Evolutionary conservation across 2,888 invertebrate species (phyloP).

Genomic region (Noctua janthina): DNA sequence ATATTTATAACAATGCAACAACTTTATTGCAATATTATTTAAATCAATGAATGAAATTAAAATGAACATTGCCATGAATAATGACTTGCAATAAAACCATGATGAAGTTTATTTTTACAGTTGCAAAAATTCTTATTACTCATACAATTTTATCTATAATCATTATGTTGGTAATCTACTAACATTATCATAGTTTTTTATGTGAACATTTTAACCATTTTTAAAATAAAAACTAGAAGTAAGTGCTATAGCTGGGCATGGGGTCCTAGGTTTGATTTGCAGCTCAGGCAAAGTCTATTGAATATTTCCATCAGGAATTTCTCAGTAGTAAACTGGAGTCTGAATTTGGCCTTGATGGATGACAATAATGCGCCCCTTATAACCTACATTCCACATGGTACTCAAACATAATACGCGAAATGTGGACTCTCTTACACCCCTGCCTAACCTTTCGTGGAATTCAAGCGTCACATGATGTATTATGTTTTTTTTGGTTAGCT

Average conservation of each 20-base stretch:
- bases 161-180: neutral
- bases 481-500: too few species aligned
- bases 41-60: neutral
- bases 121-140: neutral
- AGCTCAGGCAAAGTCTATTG: neutral
- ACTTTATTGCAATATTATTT: neutral
- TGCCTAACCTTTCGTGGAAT: neutral
- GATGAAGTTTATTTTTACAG: neutral
- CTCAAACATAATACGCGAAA: neutral
- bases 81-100: slow-evolving; percentile 5
- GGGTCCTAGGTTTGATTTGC: neutral
- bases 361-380: neutral
- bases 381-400: neutral
- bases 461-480: neutral
- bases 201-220: neutral
- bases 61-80: neutral
- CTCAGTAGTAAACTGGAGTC: neutral
- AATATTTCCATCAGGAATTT: neutral
- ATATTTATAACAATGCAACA: neutral
- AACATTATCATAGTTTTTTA: neutral
- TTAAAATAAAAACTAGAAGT: neutral
- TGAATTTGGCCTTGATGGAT: neutral
- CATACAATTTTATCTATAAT: neutral
- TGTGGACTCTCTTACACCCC: neutral
- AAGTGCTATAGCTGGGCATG: neutral